Evolutionary conservation across 2,888 invertebrate species (phyloP), one percentile per base, ranked within the genome.

Genomic region (Aspidapion aeneum): DNA sequence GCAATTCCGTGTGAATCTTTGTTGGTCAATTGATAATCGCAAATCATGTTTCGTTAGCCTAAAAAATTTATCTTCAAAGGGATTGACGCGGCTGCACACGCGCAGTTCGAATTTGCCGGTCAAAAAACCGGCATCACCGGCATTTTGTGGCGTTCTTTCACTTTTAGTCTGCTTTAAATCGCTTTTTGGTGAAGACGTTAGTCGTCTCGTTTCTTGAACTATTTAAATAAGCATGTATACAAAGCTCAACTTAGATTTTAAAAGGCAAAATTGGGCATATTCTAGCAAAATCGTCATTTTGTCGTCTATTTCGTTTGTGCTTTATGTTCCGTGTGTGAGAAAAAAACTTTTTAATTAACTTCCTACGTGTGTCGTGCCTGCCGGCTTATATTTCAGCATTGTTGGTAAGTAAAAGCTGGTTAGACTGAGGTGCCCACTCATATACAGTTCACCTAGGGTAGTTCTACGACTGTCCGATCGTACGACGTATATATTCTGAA

Each of bases 281-380:
- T 74, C 72, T 72, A 75, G 75, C 74, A 72, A 74, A 72, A 74
- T 75, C 70, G 68, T 74, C 70, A 75, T 76, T 74, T 65, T 68
- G 55, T 76, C 75, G 67, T 74, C 75, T 67, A 73, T 76, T 72
- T 75, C 75, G 74, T 78, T 76, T 70, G 78, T 77, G 75, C 74
- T 77, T 69, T 75, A 79, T 73, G 79, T 77, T 67, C 79, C 79
- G 79, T 80, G 80, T 69, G 80, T 80, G 69, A 75, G 80, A 74
- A 80, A 80, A 79, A 79, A 79, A 78, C 77, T 75, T 67, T 69
- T 65, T 55, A 56, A 65, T 61, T 67, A 61, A 67, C 63, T 50
- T 19, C 21, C 22, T 12, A 48, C n/a, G n/a, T n/a, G n/a, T n/a
- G n/a, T n/a, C n/a, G n/a, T n/a, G n/a, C n/a, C n/a, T n/a, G n/a